Base-by-base conservation (phyloP, 2,888 invertebrate genomes). In the Patella pellucida region DNA sequence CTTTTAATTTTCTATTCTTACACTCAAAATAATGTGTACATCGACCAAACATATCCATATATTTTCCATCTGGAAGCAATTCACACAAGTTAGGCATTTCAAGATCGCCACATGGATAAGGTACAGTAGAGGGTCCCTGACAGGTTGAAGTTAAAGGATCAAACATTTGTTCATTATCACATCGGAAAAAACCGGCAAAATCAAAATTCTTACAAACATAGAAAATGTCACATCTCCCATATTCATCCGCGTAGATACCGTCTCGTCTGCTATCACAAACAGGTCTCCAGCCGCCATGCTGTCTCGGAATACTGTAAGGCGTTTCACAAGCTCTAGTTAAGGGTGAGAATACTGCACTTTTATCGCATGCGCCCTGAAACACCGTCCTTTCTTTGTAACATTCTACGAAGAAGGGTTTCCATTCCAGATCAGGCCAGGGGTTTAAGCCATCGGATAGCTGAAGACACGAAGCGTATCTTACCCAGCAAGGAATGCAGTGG, bases 11-110 rank as follows among this genome's bases (percentile, higher is more conserved):
- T 16, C 80, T 80, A 19, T 74, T 70, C 41, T 68, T 70, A 74
- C 85, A 85, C 41, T 79, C 79, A 52, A 83, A 79, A 74, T 83
- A 85, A 56, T 84, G 82, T 50, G 83, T 78, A 74, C 85, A 85
- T 15, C 84, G 78, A 1, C 84, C 85, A 51, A 80, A 81, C 7
- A 80, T 78, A 67, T 85, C 85, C 23, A 79, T 76, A 62, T 83
- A 81, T 69, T 78, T 73, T 0, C 85, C 85, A 76, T 84, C 82
- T 0, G 68, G 50, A 62, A 78, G 78, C 3, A 74, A 72, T 0
- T 51, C 68, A 75, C 85, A 85, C 41, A 80, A 52, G 70, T 78
- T 78, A 9, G 78, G 81, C 75, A 80, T 80, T 70, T 75, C 76
- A 69, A 76, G 75, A 68, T 84, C 84, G 0, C 85, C 85, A 52